Evolutionary conservation across 1,140 invertebrate genomes (phyloP).

Genomic region (Daktulosphaira vitifoliae): DNA sequence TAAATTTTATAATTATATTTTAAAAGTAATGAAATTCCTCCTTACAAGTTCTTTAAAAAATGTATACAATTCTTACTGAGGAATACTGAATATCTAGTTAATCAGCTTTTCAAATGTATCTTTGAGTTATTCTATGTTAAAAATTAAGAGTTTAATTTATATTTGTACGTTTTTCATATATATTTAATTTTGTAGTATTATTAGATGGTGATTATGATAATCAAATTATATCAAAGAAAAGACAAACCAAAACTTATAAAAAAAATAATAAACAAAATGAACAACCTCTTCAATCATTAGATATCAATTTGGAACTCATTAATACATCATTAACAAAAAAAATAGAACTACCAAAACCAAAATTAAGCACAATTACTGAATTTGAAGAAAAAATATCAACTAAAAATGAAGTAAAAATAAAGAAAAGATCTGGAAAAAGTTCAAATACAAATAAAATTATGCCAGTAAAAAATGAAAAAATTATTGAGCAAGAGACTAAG

Average conservation of each 20-base stretch:
- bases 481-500: not conserved
- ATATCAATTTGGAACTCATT: constrained; percentile 9
- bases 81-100: no score
- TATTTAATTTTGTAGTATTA: not conserved
- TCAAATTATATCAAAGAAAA: not conserved
- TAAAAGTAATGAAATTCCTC: no score
- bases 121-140: no score
- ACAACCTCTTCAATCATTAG: not conserved
- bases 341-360: not conserved
- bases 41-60: no score
- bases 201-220: not conserved
- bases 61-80: no score
- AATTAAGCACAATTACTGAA: constrained; percentile 22
- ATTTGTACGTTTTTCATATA: not conserved
- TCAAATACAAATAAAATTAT: not conserved
- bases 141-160: no score
- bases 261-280: not conserved
- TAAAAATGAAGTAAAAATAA: no score
- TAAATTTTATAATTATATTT: no score
- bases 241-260: not conserved
- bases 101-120: no score
- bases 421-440: no score
- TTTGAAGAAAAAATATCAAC: not conserved
- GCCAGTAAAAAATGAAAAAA: not conserved
- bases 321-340: not conserved